These are phyloP conservation scores for Caenorhabditis briggsae DNA, from an alignment of 1,140 invertebrate species.

Conservation along the genomic window DNA sequence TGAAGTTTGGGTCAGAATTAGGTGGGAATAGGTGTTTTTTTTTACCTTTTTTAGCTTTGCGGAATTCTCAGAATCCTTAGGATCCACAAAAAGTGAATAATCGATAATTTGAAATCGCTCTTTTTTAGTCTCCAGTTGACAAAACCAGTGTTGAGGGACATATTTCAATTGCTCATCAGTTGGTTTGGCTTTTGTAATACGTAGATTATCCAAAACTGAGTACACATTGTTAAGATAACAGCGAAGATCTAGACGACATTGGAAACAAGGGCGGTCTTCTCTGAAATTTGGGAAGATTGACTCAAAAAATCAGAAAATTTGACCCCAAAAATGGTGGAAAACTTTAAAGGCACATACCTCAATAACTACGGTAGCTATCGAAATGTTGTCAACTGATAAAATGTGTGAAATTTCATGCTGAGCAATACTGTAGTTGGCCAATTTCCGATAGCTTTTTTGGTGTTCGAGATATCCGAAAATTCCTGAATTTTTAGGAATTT, in stretches of 20 bases:
- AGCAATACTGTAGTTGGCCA: no score
- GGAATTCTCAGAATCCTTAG: not conserved
- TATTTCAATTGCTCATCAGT: conserved; percentile 22
- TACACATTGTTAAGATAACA: not conserved
- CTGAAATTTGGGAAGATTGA: not conserved
- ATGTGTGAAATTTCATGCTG: no score
- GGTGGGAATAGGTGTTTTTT: not conserved
- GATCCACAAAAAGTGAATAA: not conserved
- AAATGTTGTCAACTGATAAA: no score
- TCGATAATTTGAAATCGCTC: not conserved
- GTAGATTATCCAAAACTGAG: not conserved
- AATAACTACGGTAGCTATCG: no score
- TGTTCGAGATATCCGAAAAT: no score
- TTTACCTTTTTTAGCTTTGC: not conserved
- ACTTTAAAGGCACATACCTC: no score
- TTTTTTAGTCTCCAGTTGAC: conserved; percentile 17
- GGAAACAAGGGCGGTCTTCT: conserved; percentile 8
- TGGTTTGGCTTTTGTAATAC: not conserved
- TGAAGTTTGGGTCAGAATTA: no score
- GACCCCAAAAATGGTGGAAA: not conserved
- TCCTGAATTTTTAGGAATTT: no score
- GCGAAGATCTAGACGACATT: not conserved
- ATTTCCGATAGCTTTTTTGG: no score
- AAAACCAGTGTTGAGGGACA: conserved; percentile 16
- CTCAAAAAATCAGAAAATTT: not conserved